Conservation (phyloP, 2,797 vertebrate species). For the Gymnothorax javanicus region DNA sequence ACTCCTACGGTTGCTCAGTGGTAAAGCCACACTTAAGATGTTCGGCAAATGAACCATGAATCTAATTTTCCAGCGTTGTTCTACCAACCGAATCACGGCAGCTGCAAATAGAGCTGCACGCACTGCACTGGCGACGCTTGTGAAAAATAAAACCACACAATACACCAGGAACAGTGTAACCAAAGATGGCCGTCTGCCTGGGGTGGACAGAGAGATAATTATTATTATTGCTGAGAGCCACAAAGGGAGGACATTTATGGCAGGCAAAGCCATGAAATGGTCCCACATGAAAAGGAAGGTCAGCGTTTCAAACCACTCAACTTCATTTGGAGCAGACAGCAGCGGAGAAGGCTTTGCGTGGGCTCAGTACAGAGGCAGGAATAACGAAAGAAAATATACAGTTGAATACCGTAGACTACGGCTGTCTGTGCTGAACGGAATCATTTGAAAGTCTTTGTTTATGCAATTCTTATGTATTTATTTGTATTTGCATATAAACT, state of each 20-base stretch:
- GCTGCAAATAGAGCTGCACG: background rate
- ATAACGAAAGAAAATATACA: background rate
- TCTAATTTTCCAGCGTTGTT: background rate
- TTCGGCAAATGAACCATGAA: slow-evolving; percentile 31
- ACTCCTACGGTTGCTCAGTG: slow-evolving; percentile 6
- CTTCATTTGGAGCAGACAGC: slow-evolving; percentile 5
- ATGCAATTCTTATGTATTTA: background rate
- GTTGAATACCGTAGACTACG: background rate
- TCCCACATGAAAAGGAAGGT: slow-evolving; percentile 11
- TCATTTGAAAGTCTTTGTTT: background rate
- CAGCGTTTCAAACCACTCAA: slow-evolving; percentile 1
- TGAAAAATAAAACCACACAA: background rate
- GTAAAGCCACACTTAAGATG: slow-evolving; percentile 4
- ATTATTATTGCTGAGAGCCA: slow-evolving; percentile 15
- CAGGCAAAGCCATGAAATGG: background rate
- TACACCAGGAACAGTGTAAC: background rate
- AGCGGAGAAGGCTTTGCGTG: background rate
- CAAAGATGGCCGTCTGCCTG: slow-evolving; percentile 9
- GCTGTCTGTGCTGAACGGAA: background rate
- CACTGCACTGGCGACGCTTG: background rate
- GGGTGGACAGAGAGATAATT: slow-evolving; percentile 6
- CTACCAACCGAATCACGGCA: slow-evolving; percentile 1
- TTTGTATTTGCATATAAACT: background rate
- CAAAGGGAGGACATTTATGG: slow-evolving; percentile 3
- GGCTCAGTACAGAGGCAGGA: background rate